phyloP scores from a whole-genome alignment of 2,888 invertebrate genomes.

The Deroplatys truncata region DNA sequence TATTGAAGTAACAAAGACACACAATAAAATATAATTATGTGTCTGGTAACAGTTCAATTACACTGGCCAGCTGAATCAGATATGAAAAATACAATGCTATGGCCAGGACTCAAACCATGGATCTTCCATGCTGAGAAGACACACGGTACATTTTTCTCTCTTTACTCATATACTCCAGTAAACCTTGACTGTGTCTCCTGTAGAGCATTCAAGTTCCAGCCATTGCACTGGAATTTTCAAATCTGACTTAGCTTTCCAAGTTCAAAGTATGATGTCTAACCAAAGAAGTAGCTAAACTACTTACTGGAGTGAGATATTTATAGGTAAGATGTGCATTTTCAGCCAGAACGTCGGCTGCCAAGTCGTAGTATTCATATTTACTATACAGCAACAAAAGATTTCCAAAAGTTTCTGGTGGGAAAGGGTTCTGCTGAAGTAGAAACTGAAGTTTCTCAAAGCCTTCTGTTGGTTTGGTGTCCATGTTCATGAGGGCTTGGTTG shows the following conservation, averaged over 20 bases:
- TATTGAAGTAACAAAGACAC: too few species aligned
- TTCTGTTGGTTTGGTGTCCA: constrained; percentile 82
- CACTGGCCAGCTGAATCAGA: too few species aligned
- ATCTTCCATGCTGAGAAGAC: too few species aligned
- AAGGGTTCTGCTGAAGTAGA: constrained; percentile 90
- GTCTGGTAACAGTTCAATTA: too few species aligned
- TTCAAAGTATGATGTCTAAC: not conserved
- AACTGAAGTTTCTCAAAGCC: constrained; percentile 94
- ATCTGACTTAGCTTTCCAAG: not conserved
- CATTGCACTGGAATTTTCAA: not conserved
- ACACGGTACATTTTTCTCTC: too few species aligned
- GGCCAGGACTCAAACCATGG: too few species aligned
- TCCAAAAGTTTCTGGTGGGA: constrained; percentile 96
- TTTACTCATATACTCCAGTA: too few species aligned
- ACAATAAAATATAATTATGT: too few species aligned
- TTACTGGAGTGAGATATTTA: constrained; percentile 85
- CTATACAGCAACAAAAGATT: constrained; percentile 92
- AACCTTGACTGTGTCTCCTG: too few species aligned
- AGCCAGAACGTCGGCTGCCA: constrained; percentile 96
- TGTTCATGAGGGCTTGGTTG: constrained; percentile 90
- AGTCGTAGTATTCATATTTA: constrained; percentile 94
- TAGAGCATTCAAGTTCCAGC: not conserved
- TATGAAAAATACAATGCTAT: too few species aligned
- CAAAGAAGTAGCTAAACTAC: constrained; percentile 33
- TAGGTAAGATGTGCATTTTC: constrained; percentile 96